phyloP scores from a whole-genome alignment of 2,797 vertebrate species.

The Diceros bicornis region DNA sequence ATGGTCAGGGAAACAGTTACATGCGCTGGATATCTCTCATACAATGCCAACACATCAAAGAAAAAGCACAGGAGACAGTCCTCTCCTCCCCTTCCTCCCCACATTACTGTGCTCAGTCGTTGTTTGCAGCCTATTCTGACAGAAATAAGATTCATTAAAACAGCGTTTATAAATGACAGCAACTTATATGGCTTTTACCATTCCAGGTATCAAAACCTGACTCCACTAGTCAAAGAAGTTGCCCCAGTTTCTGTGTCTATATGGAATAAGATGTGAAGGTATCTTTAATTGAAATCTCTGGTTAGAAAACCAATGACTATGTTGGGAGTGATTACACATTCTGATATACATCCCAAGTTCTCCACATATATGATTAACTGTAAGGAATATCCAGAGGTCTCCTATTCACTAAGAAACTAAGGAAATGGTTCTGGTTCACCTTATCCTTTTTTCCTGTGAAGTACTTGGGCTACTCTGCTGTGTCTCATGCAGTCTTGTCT shows the following conservation, averaged over 20 bases:
- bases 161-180: neutral
- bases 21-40: neutral
- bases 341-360: neutral
- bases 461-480: fast-evolving
- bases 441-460: neutral
- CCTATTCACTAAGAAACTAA: neutral
- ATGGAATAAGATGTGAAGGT: neutral
- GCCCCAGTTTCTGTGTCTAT: neutral
- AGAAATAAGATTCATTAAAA: conserved; percentile 5
- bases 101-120: neutral
- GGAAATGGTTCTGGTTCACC: neutral
- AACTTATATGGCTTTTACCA: neutral
- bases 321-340: neutral
- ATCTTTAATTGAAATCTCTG: neutral
- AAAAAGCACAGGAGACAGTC: neutral
- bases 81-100: neutral
- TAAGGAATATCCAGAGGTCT: neutral
- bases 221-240: neutral
- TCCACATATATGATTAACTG: neutral
- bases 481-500: neutral
- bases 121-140: neutral
- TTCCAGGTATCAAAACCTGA: neutral
- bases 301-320: neutral
- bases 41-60: neutral
- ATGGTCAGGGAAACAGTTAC: neutral